phyloP scores from a whole-genome alignment of 2,888 invertebrate species.

The Sarcophaga caerulescens region DNA sequence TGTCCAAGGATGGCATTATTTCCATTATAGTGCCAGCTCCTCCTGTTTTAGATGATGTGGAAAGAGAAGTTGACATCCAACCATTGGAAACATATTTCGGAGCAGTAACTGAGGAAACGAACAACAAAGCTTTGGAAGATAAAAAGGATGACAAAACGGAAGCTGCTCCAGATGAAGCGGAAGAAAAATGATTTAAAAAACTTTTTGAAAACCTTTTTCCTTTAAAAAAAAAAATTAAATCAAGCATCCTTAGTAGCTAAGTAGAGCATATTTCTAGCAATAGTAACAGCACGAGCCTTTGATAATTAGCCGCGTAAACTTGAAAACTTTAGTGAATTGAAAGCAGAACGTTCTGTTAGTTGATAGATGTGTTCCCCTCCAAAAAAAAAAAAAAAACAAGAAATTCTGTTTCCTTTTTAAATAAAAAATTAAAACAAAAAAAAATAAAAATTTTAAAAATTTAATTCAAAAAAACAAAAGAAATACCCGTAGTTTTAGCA shows the following conservation, averaged over 20 bases:
- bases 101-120: slow-evolving; percentile 68
- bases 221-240: too few species aligned
- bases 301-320: background rate
- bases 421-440: background rate
- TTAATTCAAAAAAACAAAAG: background rate
- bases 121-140: slow-evolving; percentile 60
- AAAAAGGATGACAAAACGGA: slow-evolving; percentile 9
- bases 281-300: background rate
- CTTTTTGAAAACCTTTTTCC: background rate
- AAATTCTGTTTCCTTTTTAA: background rate
- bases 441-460: slow-evolving; percentile 20
- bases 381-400: background rate
- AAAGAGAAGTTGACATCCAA: slow-evolving; percentile 76
- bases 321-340: background rate
- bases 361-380: too few species aligned
- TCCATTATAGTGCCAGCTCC: slow-evolving; percentile 78
- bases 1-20: slow-evolving; percentile 79
- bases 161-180: too few species aligned
- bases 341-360: background rate
- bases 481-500: slow-evolving; percentile 21
- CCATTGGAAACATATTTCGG: slow-evolving; percentile 77
- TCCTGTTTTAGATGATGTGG: slow-evolving; percentile 77
- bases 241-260: too few species aligned
- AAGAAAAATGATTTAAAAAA: background rate
- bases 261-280: too few species aligned